These are phyloP conservation scores for Gymnocypris eckloni DNA, from an alignment of 2,797 vertebrate species.

Conservation along the genomic window DNA sequence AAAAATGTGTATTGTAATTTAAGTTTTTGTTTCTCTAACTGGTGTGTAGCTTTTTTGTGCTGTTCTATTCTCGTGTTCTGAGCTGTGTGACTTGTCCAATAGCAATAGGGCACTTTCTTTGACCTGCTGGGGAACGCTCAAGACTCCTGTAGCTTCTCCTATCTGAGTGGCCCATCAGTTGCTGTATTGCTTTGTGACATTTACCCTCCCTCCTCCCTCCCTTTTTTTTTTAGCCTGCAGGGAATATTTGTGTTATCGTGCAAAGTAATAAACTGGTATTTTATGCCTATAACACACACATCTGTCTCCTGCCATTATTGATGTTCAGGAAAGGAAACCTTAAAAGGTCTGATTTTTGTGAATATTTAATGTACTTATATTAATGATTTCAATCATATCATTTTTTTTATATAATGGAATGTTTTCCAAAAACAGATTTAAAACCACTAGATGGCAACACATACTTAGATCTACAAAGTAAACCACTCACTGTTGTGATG, in stretches of 20 bases:
- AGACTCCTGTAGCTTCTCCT: slow-evolving; percentile 68
- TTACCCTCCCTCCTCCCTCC: not conserved
- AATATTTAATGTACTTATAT: not conserved
- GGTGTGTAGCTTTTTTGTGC: slow-evolving; percentile 83
- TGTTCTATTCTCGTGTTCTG: slow-evolving; percentile 87
- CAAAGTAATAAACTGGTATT: slow-evolving; percentile 96
- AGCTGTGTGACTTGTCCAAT: slow-evolving; percentile 84
- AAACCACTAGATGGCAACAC: slow-evolving; percentile 35
- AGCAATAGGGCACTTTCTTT: slow-evolving; percentile 91
- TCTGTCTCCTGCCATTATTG: slow-evolving; percentile 31
- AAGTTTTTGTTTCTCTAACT: slow-evolving; percentile 78
- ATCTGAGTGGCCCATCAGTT: slow-evolving; percentile 75
- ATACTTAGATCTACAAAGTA: not conserved
- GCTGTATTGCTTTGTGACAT: slow-evolving; percentile 82
- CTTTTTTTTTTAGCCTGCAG: slow-evolving; percentile 90
- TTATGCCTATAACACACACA: slow-evolving; percentile 81
- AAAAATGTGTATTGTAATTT: slow-evolving; percentile 85
- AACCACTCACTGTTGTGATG: not conserved
- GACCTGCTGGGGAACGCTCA: slow-evolving; percentile 69
- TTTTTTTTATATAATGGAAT: not conserved
- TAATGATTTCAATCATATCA: not conserved
- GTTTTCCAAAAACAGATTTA: not conserved
- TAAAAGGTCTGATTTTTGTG: not conserved
- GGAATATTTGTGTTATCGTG: slow-evolving; percentile 97
- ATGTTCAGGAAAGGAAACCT: not conserved